A percentile compares a stretch with the other conserved stretches of the same genome.
These are phyloP conservation scores for Delphinapterus leucas DNA, from an alignment of 2,113 vertebrate genomes.

Conservation along the genomic window DNA sequence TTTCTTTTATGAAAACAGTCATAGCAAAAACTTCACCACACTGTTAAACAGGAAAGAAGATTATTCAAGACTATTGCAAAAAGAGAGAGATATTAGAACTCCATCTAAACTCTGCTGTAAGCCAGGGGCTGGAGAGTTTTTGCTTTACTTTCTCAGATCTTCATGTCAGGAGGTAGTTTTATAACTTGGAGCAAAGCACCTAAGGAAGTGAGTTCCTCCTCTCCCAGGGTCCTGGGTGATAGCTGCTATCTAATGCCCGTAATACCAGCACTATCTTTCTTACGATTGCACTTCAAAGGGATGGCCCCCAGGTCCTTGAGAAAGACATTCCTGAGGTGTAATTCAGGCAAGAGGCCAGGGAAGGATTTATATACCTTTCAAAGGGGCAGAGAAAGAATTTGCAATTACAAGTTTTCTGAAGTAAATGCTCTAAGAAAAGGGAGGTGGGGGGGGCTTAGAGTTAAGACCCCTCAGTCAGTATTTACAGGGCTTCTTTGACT, in stretches of 20 bases:
- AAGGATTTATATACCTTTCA: neutral
- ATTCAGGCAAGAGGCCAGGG: neutral
- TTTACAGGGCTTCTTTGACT: slow-evolving; percentile 40
- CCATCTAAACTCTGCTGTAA: neutral
- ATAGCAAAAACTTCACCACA: slow-evolving; percentile 14
- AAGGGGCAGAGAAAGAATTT: neutral
- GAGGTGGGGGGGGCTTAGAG: neutral
- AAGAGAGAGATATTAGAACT: neutral
- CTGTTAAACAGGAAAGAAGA: neutral
- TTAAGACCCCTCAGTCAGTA: neutral
- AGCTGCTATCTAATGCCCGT: neutral
- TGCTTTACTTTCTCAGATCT: neutral
- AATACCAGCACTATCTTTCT: neutral
- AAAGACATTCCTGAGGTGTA: neutral
- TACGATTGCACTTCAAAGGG: neutral
- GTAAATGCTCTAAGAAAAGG: neutral
- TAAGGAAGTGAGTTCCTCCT: neutral
- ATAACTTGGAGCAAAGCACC: neutral
- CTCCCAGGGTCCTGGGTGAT: no score
- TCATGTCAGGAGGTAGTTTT: neutral
- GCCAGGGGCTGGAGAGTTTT: neutral
- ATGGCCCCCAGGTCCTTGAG: neutral
- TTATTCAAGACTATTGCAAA: neutral
- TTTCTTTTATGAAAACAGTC: neutral
- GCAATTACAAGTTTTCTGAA: neutral